Evolutionary conservation across 2,888 invertebrate species (phyloP).

Genomic region (Stenolophus ochropezus): DNA sequence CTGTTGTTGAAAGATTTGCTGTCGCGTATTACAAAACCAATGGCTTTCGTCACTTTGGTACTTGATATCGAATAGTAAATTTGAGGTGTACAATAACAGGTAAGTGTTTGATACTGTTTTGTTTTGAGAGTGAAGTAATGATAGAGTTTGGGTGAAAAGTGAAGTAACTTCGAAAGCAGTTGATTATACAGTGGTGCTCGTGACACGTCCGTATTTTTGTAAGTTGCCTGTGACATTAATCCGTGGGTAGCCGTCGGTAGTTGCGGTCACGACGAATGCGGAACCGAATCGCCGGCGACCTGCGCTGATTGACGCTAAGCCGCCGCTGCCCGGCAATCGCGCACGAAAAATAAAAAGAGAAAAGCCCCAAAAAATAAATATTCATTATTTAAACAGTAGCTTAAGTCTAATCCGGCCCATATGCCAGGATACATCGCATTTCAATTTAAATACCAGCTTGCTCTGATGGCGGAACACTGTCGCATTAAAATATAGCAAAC

Average conservation of each 20-base stretch:
- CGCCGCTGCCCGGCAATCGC: slow-evolving; percentile 63
- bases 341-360: slow-evolving; percentile 50
- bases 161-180: slow-evolving; percentile 56
- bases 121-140: too few relatives aligned
- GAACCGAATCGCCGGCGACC: background rate
- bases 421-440: slow-evolving; percentile 67
- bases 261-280: background rate
- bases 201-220: slow-evolving; percentile 59
- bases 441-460: slow-evolving; percentile 67
- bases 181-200: slow-evolving; percentile 59
- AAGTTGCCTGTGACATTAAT: slow-evolving; percentile 58
- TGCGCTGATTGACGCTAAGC: slow-evolving; percentile 61
- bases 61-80: too few relatives aligned
- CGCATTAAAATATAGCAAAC: slow-evolving; percentile 68
- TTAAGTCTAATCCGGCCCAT: slow-evolving; percentile 66
- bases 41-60: too few relatives aligned
- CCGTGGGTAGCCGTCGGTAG: slow-evolving; percentile 26
- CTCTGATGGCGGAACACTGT: slow-evolving; percentile 67
- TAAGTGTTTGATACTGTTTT: too few relatives aligned
- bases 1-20: too few relatives aligned
- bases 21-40: too few relatives aligned
- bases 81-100: too few relatives aligned
- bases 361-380: slow-evolving; percentile 66
- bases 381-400: slow-evolving; percentile 68
- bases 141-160: slow-evolving; percentile 49